A percentile compares a stretch with the other conserved stretches of the same genome.
Evolutionary conservation across 2,888 invertebrate genomes (phyloP).

Genomic region (Ophioninae sp.): DNA sequence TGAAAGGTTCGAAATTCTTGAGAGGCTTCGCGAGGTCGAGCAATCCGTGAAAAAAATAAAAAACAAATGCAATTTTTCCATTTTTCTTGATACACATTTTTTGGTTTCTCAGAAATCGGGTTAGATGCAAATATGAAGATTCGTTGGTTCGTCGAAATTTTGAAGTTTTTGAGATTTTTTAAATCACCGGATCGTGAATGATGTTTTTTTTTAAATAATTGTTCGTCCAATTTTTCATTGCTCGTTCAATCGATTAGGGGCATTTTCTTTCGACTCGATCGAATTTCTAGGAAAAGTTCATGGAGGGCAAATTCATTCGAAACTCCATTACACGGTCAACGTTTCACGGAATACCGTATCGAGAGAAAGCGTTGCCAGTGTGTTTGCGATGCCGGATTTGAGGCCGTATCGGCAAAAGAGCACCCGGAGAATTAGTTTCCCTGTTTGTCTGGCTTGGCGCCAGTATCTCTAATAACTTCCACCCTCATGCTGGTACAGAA

Average conservation of each 20-base stretch:
- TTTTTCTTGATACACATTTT: not conserved
- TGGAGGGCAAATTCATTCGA: constrained; percentile 25
- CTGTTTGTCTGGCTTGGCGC: constrained; percentile 57
- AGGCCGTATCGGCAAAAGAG: constrained; percentile 40
- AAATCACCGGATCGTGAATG: too few species aligned
- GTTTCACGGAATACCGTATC: constrained; percentile 41
- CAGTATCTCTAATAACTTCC: constrained; percentile 59
- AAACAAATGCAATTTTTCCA: not conserved
- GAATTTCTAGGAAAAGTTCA: constrained; percentile 28
- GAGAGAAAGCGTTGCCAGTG: constrained; percentile 21
- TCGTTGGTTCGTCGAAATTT: too few species aligned
- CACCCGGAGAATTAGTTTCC: constrained; percentile 52
- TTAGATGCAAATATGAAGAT: too few species aligned
- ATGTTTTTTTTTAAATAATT: too few species aligned
- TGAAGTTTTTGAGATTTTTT: too few species aligned
- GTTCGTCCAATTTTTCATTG: too few species aligned
- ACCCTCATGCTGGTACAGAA: constrained; percentile 52
- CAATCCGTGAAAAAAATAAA: constrained; percentile 35
- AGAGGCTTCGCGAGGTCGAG: constrained; percentile 38
- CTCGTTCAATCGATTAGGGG: too few species aligned
- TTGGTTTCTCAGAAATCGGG: too few species aligned
- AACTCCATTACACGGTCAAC: constrained; percentile 47
- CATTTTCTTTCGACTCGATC: too few species aligned
- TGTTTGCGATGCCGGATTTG: constrained; percentile 25
- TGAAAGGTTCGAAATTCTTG: constrained; percentile 58